phyloP scores from a whole-genome alignment of 2,113 vertebrate genomes.

The Balaenoptera acutorostrata region DNA sequence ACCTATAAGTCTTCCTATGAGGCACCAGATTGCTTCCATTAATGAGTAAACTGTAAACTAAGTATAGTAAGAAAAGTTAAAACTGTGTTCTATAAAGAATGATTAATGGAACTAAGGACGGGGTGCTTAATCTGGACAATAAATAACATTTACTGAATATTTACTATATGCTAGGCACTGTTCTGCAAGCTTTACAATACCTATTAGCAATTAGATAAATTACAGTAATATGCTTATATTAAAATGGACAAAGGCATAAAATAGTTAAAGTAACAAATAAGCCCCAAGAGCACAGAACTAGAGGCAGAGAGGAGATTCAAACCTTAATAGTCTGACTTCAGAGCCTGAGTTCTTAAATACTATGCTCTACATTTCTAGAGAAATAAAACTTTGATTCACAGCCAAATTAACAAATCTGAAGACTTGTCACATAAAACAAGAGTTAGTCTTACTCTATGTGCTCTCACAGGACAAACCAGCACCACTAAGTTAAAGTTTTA shows the following conservation, averaged over 20 bases:
- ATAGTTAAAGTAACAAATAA: not conserved
- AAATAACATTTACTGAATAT: not conserved
- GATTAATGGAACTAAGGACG: not conserved
- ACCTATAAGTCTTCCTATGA: not conserved
- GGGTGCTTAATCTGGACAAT: not conserved
- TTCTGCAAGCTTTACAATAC: not conserved
- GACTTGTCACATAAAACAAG: not conserved
- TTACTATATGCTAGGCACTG: not conserved
- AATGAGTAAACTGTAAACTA: not conserved
- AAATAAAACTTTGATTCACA: not conserved
- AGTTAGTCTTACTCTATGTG: not conserved
- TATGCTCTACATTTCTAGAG: not conserved
- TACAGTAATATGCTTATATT: not conserved
- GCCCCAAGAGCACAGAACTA: not conserved
- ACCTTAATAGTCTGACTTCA: not conserved
- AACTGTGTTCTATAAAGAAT: not conserved
- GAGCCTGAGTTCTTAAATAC: not conserved
- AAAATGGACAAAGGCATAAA: not conserved
- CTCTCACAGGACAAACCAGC: not conserved
- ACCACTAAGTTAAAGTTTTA: not conserved
- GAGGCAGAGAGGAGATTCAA: not conserved
- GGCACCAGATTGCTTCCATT: not conserved
- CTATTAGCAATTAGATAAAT: not conserved
- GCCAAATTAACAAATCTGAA: constrained; percentile 9
- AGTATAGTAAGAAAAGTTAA: not conserved